phyloP scores from a whole-genome alignment of 1,140 invertebrate species.

The Drosophila jambulina region DNA sequence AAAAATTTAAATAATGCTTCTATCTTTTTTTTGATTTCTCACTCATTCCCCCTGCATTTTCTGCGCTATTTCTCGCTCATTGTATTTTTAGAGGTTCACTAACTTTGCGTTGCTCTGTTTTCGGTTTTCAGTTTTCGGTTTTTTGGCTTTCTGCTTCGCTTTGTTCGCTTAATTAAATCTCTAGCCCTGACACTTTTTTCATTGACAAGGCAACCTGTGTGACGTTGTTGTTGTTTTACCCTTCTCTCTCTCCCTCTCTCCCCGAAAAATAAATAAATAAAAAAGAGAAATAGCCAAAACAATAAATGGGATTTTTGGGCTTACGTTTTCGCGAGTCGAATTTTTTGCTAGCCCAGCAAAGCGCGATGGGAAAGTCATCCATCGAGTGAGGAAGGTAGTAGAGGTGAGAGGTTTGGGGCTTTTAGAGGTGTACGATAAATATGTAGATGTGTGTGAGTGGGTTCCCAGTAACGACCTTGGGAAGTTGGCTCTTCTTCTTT shows the following conservation, averaged over 20 bases:
- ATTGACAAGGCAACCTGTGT: slow-evolving; percentile 74
- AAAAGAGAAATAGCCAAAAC: slow-evolving; percentile 43
- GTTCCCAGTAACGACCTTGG: slow-evolving; percentile 64
- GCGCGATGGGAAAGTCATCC: slow-evolving; percentile 64
- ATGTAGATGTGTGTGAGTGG: slow-evolving; percentile 13
- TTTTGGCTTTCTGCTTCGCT: slow-evolving; percentile 41
- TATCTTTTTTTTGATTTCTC: slow-evolving; percentile 5
- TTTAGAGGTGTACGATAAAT: slow-evolving; percentile 4
- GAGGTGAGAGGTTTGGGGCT: neutral
- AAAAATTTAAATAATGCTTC: slow-evolving; percentile 31
- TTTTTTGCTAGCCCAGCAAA: slow-evolving; percentile 66
- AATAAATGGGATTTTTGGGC: slow-evolving; percentile 75
- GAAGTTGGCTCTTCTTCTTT: slow-evolving; percentile 42
- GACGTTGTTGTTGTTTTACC: neutral
- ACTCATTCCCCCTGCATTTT: slow-evolving; percentile 37
- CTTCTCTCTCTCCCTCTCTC: slow-evolving; percentile 2
- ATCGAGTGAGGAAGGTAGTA: neutral
- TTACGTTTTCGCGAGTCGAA: slow-evolving; percentile 41
- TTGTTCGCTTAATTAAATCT: slow-evolving; percentile 80
- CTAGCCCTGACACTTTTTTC: slow-evolving; percentile 81
- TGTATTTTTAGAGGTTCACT: slow-evolving; percentile 61
- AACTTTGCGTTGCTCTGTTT: slow-evolving; percentile 35
- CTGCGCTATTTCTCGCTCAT: slow-evolving; percentile 41
- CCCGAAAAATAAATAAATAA: slow-evolving; percentile 12
- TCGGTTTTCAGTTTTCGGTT: slow-evolving; percentile 1